Base-by-base conservation (phyloP, 92 coral and sea anemone genomes). In the Chrysogorgia sp. region DNA sequence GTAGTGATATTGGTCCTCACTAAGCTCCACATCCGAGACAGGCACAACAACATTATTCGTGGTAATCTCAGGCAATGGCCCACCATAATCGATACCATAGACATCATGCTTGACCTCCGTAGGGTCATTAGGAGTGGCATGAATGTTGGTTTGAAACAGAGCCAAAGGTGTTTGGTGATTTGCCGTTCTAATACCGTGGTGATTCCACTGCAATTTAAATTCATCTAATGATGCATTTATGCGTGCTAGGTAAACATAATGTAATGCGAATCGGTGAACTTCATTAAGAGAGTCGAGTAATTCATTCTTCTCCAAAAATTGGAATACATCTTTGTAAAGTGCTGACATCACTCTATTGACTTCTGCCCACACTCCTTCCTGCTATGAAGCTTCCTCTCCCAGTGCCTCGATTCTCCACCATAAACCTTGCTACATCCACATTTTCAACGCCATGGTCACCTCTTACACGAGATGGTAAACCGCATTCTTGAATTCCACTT, bases 1-100 rank as follows among this genome's bases (percentile, higher is more conserved):
- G 29, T 72, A 63, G 20, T 28, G 41, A 72, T 21, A 50, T 29
- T 72, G 79, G 21, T 72, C 79, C 30, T 72, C 41, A 29, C 63
- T 31, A 28, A 48, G 79, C 35, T 30, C 28, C 23, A 71, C 61
- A 10, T 12, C 40, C 17, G 31, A 55, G 47, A 41, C 26, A 48
- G 50, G 35, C 40, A 48, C 63, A 45, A 71, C 59, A 49, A 55
- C 43, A 71, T 48, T 55, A 32, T 34, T 58, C 13, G 21, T 71
- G 40, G 78, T 55, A 28, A 41, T 34, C 23, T 33, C 40, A 23
- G 67, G 26, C 10, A 10, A n/a, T n/a, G n/a, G n/a, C n/a, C n/a
- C n/a, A n/a, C n/a, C 62, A 0, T 17, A 20, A 56, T 56, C 30
- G 24, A 17, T 56, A 17, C 30, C 24, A 56, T n/a, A n/a, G n/a